Evolutionary conservation across 53 echinoderm and acorn worm species (phyloP), one percentile per base, ranked within the genome.

Genomic region (Mesocentrotus franciscanus): DNA sequence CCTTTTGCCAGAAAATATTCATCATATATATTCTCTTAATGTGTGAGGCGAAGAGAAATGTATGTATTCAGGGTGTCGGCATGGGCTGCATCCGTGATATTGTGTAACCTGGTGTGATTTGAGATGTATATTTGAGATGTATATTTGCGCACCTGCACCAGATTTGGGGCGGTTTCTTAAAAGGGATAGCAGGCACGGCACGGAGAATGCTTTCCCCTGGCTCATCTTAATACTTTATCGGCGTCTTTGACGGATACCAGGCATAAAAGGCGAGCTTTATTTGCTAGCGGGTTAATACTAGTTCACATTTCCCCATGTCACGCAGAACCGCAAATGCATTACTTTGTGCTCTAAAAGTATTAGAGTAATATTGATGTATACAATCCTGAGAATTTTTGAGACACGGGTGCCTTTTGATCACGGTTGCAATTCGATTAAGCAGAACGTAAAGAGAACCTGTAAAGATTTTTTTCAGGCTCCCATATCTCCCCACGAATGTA

Each of bases 71-170:
- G 30, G 30, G 33, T 13, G 76, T 33, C 29, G 76, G 22, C 8
- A 39, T 9, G 81, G 81, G 20, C 17, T 36, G 8, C 39, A 33
- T 8, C 14, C 36, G 9, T 18, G 81, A 81, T 81, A 18, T 39
- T 42, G 42, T 39, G 34, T 1, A 42, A 81, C 81, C 39, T 78
- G 78, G n/a, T 8, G 39, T 20, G 39, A 81, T 22, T 39, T 18
- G 81, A 81, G 36, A 49, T 39, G 36, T 81, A 42, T 87, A 87
- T 87, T 87, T 87, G 87, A 81, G 36, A 81, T 15, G 36, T 81
- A 42, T 87, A 87, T 87, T 87, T 87, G 87, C 87, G 22, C 87
- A 87, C 57, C 87, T 87, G 87, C n/a, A 58, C 27, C 58, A 2
- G 57, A 57, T 87, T 87, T 2, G 26, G 29, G 87, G 58, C 26